phyloP scores from a whole-genome alignment of 2,797 vertebrate genomes.

The Ctenosaura bakeri region DNA sequence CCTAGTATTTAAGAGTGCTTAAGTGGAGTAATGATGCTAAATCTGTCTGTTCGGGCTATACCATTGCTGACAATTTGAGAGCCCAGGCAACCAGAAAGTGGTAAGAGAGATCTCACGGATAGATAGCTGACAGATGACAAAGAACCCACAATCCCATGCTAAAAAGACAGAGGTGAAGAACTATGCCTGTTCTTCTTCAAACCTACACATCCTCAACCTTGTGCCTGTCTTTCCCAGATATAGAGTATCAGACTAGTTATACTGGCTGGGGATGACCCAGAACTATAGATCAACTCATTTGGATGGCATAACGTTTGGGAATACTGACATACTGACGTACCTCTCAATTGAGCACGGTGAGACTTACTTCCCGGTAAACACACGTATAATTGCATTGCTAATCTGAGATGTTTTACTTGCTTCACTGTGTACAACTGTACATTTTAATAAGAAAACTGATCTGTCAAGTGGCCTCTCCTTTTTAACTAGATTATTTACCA shows the following conservation, averaged over 20 bases:
- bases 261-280: background rate
- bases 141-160: too few relatives aligned
- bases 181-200: too few relatives aligned
- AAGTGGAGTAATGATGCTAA: too few relatives aligned
- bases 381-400: background rate
- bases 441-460: background rate
- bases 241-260: background rate
- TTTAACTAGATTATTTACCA: slow-evolving; percentile 2
- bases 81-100: too few relatives aligned
- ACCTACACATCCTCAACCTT: background rate
- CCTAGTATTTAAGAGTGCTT: too few relatives aligned
- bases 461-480: background rate
- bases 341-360: background rate
- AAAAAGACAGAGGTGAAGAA: too few relatives aligned
- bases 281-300: background rate
- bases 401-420: slow-evolving; percentile 1
- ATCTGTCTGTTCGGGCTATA: too few relatives aligned
- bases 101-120: too few relatives aligned
- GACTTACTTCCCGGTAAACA: background rate
- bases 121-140: too few relatives aligned
- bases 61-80: too few relatives aligned
- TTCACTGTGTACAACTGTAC: too few relatives aligned
- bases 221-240: background rate
- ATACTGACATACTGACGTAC: background rate
- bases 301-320: background rate